Conservation (phyloP, 2,888 invertebrate species). For the Meteorus cinctellus region DNA sequence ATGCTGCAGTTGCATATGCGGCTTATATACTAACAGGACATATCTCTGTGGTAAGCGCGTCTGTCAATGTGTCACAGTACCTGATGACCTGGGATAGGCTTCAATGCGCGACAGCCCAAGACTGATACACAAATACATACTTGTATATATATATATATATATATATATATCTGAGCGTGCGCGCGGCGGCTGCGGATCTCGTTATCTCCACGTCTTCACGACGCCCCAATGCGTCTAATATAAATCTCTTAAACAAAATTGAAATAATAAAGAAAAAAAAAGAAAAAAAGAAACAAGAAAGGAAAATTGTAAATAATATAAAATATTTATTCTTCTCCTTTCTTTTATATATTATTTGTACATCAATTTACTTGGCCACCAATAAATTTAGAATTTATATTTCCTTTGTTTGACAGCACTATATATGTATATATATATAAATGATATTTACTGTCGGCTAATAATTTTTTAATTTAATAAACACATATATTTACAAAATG, state of each 20-base stretch:
- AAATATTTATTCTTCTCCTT: not conserved
- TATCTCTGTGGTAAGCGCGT: slow-evolving; percentile 19
- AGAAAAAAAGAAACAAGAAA: not conserved
- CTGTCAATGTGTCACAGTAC: slow-evolving; percentile 35
- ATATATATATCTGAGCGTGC: not conserved
- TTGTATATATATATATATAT: not conserved
- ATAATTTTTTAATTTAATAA: not conserved
- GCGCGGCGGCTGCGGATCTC: slow-evolving; percentile 2
- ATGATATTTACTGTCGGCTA: not conserved
- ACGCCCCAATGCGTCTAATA: slow-evolving; percentile 10
- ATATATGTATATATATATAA: not conserved
- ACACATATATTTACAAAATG: not conserved
- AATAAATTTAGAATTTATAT: not conserved
- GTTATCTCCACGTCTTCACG: slow-evolving; percentile 5
- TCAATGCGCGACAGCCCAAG: slow-evolving; percentile 3
- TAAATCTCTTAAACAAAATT: not conserved
- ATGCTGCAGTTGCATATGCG: slow-evolving; percentile 5
- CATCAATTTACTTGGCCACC: not conserved
- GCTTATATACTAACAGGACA: slow-evolving; percentile 31
- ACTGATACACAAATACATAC: not conserved
- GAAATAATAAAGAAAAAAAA: not conserved
- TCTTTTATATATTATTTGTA: not conserved
- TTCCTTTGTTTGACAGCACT: not conserved
- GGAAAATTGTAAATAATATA: no score
- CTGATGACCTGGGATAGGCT: slow-evolving; percentile 29